Conservation (phyloP, 2,113 vertebrate genomes). For the Thunnus maccoyii region DNA sequence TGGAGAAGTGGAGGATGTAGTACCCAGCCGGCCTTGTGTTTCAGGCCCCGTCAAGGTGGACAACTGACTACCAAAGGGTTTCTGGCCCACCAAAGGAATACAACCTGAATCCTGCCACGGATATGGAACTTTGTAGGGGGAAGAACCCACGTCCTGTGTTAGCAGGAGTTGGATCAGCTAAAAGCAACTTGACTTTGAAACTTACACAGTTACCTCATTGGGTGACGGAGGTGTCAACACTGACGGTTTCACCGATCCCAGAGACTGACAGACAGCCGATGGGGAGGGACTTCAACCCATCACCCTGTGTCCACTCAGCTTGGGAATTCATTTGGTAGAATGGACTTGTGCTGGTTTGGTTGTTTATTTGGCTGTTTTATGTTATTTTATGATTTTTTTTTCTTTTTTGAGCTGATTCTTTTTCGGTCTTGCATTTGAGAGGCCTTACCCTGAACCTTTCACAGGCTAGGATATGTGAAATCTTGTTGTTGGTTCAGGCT, state of each 20-base stretch:
- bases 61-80: slow-evolving; percentile 84
- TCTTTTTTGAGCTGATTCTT: slow-evolving; percentile 71
- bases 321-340: slow-evolving; percentile 80
- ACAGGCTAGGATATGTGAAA: slow-evolving; percentile 80
- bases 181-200: slow-evolving; percentile 79
- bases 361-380: slow-evolving; percentile 66
- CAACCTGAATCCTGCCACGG: slow-evolving; percentile 66
- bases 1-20: slow-evolving; percentile 89
- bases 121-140: slow-evolving; percentile 61
- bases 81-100: slow-evolving; percentile 64
- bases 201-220: slow-evolving; percentile 86
- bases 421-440: slow-evolving; percentile 85
- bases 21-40: slow-evolving; percentile 80
- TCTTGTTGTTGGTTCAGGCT: slow-evolving; percentile 78
- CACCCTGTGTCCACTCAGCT: slow-evolving; percentile 74
- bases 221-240: slow-evolving; percentile 83
- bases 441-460: slow-evolving; percentile 88
- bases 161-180: slow-evolving; percentile 72
- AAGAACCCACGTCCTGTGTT: slow-evolving; percentile 61
- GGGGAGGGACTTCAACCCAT: slow-evolving; percentile 68
- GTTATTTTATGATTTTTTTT: slow-evolving; percentile 49
- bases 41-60: slow-evolving; percentile 90
- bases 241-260: slow-evolving; percentile 77
- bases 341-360: slow-evolving; percentile 61
- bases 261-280: slow-evolving; percentile 73